Percentiles rank a stretch among this genome's conserved stretches.
phyloP scores from a whole-genome alignment of 2,797 vertebrate species.

The Hafferia zeledoni region DNA sequence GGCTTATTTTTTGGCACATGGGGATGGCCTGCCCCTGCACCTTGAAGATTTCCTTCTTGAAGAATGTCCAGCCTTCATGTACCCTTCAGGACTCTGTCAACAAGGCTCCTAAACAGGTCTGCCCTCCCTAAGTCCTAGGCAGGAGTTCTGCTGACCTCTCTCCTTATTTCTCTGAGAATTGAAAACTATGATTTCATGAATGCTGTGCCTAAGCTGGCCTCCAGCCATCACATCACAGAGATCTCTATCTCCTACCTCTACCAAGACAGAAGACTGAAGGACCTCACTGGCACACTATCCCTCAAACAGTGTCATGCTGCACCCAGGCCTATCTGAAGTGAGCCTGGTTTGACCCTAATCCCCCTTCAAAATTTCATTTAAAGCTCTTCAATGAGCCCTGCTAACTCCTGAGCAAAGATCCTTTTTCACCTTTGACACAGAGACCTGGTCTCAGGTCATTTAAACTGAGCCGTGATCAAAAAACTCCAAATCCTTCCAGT shows the following conservation, averaged over 20 bases:
- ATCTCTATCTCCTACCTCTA: background rate
- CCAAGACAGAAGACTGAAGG: background rate
- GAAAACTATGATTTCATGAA: background rate
- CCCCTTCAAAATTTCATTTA: background rate
- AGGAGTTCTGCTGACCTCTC: background rate
- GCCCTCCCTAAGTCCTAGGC: background rate
- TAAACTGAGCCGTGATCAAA: background rate
- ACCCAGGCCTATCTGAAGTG: background rate
- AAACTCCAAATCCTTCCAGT: background rate
- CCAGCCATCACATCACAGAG: background rate
- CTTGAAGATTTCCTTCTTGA: background rate
- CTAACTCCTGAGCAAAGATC: background rate
- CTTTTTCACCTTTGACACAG: background rate
- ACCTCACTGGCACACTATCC: background rate
- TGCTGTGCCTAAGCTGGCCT: no score
- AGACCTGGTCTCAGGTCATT: background rate
- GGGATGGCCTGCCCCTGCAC: background rate
- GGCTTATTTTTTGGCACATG: background rate
- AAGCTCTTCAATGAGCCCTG: background rate
- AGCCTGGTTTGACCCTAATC: background rate
- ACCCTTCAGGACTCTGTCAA: background rate
- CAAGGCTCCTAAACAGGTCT: background rate
- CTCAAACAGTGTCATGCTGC: background rate
- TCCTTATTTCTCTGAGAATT: background rate
- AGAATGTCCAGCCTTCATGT: background rate